Base-by-base conservation (phyloP, 2,797 vertebrate species). In the Sebastes miniatus region DNA sequence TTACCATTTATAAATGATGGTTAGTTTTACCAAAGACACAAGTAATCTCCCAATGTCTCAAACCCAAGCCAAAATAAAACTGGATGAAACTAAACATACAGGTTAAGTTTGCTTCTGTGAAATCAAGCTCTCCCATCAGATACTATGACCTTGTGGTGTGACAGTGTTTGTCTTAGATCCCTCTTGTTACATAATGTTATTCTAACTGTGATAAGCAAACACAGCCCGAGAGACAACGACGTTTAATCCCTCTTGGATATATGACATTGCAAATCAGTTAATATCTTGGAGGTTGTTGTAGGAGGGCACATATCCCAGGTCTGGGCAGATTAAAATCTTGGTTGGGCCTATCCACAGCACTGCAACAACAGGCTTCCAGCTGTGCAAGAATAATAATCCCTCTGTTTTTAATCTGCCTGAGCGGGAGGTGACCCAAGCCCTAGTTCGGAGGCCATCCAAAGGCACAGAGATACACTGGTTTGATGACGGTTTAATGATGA, bases 301-400 rank as follows among this genome's bases (percentile, higher is more conserved):
- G 39, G 7, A 61, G 36, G 22, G 31, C 18, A 64, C 6, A 9
- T 79, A 69, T 81, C 56, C 65, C 74, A 59, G 57, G 76, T 73
- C 64, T 56, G 58, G 8, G 3, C 62, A 83, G 90, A 94, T 95
- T 91, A 92, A 80, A 86, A 73, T 88, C 68, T 84, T 81, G 83
- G 61, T 76, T 47, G 83, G 68, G 65, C 57, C 83, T 67, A 67
- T 88, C 72, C 61, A 52, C 75, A 14, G 56, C 54, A 3, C 50
- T 18, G 67, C 63, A 47, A 66, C 81, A 85, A 84, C 88, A 65
- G 29, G 73, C 58, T 10, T 89, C 87, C 93, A 92, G 91, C 85
- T 92, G 88, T 87, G 88, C 66, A 72, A 58, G 61, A 83, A 88
- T 69, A 83, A 83, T 93, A 94, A 93, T 91, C 89, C 78, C 81